phyloP scores from a whole-genome alignment of 2,888 invertebrate genomes.

The Alsophila aescularia region DNA sequence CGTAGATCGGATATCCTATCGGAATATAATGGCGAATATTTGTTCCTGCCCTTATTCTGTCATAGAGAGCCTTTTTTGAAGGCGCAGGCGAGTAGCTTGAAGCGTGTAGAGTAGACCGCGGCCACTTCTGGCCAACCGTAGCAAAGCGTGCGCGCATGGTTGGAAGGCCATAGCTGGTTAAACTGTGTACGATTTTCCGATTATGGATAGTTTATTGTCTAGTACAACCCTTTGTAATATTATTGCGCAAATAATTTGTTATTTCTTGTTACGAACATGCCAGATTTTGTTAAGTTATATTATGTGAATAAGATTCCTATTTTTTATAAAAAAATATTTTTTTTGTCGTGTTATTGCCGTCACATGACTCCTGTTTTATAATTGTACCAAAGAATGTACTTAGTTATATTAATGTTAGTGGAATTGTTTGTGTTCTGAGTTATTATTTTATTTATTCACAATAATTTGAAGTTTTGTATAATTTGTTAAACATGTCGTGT shows the following conservation, averaged over 20 bases:
- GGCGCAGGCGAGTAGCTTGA: neutral
- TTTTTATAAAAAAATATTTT: neutral
- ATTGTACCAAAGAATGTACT: conserved; percentile 22
- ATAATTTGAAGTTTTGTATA: too few species aligned
- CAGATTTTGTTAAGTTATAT: conserved; percentile 1
- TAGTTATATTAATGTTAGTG: conserved; percentile 14
- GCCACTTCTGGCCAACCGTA: neutral
- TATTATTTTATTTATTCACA: neutral
- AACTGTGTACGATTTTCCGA: neutral
- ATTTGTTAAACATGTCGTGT: neutral
- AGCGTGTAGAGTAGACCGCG: neutral
- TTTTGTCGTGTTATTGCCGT: neutral
- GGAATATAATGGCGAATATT: conserved; percentile 18
- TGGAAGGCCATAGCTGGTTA: neutral
- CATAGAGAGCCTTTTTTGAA: neutral
- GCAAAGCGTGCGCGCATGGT: neutral
- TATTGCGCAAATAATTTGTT: conserved; percentile 9
- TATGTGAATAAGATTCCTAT: neutral
- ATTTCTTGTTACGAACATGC: neutral
- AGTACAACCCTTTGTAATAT: neutral
- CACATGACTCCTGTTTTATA: conserved; percentile 14
- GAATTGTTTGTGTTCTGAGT: neutral
- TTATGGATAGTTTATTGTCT: neutral
- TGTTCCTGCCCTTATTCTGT: conserved; percentile 17
- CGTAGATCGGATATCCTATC: neutral